Base-by-base conservation (phyloP, 2,888 invertebrate genomes). In the Alcis repandata region DNA sequence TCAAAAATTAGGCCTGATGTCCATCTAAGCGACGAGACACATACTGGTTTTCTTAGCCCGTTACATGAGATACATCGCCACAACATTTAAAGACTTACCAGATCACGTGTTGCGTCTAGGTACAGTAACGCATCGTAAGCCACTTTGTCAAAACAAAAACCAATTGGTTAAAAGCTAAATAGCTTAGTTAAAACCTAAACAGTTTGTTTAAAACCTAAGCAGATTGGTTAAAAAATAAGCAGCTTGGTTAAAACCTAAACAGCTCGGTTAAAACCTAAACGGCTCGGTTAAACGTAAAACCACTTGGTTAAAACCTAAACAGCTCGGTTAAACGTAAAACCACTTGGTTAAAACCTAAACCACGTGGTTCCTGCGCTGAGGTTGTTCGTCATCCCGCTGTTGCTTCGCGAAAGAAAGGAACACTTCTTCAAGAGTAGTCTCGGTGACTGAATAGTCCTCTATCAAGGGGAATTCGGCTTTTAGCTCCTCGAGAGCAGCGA, bases 361-460 rank as follows among this genome's bases (percentile, higher is more conserved):
- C 13, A 71, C 10, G 54, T 68, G 45, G 63, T 63, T 59, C 41
- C 63, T 15, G 2, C 9, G 4, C 36, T 36, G 38, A n/a, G 38
- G 11, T 17, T 13, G 43, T 33, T 6, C 15, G 40, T 6, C 11
- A 8, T 57, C 27, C 4, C 58, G 52, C 7, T 57, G 32, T 11
- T 78, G 79, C 62, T 79, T 82, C 0, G 92, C 91, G 69, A 90
- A 94, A 72, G 79, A 88, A 66, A 96, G 86, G 84, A 96, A 96
- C 64, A 97, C 96, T 85, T 97, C 97, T 83, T 97, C 97, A 20
- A 97, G 90, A 0, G 96, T 96, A 9, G 97, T 96, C 85, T 97
- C 97, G 41, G 96, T 96, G 2, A 97, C 95, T 0, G 96, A 95
- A 84, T 97, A 97, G 87, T 97, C 97, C 70, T 96, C 95, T 2